Evolutionary conservation across 2,888 invertebrate genomes (phyloP), one percentile per base, ranked within the genome.

Genomic region (Netelia virgata): DNA sequence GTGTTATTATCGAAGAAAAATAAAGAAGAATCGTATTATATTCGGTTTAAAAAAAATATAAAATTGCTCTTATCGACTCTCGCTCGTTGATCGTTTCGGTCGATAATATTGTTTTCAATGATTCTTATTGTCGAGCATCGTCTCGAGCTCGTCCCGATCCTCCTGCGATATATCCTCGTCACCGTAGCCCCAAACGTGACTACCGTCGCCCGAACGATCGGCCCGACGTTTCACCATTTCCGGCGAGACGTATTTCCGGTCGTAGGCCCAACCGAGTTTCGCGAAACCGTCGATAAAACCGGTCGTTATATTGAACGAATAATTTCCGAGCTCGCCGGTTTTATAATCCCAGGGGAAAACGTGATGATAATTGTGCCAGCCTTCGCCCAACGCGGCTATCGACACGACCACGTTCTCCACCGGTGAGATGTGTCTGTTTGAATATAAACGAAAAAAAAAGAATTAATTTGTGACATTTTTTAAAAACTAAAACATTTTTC

Each of bases 281-380:
- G 97, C 97, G 91, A 97, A 97, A 5, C 95, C 94, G 91, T 98
- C 97, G 86, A 98, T 97, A 88, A 98, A 96, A 0, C 94, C 95
- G 0, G 98, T 97, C 0, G 98, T 97, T 0, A 96, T 92, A 92
- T 98, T 98, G 77, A 95, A 92, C 14, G 94, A 93, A 80, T 96
- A 94, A 74, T 94, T 93, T 0, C 96, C 96, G 23, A 96, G 94
- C 93, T 95, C 96, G 89, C 92, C 96, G 88, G 95, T 95, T 91
- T 94, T 95, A 91, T 94, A 95, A 87, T 94, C 95, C 94, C 94
- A 95, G 0, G 94, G 96, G 90, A 96, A 96, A 14, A 96, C 97
- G 91, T 97, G 97, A 91, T 97, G 97, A 91, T 96, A 97, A 93
- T 97, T 97, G 93, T 97, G 97, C 97, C 97, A 97, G 16, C 97